phyloP scores from a whole-genome alignment of 2,797 vertebrate species.

The Emydoidea blandingii region DNA sequence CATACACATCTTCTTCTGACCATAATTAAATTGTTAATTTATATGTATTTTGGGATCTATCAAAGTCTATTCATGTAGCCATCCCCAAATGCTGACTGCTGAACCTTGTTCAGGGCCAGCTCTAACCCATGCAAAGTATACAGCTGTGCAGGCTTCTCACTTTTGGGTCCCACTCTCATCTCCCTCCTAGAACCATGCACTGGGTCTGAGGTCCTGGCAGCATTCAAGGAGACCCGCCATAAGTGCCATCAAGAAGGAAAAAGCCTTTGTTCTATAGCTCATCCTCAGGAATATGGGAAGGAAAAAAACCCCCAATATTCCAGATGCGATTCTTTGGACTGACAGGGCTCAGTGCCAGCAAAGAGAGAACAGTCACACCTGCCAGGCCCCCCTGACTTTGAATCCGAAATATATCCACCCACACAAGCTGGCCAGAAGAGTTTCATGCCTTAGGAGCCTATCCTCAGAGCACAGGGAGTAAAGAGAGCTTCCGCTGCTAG shows the following conservation, averaged over 20 bases:
- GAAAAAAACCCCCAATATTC: background rate
- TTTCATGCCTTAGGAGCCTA: background rate
- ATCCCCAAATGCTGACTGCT: background rate
- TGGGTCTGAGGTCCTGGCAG: accelerated
- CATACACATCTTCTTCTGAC: background rate
- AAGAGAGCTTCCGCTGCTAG: background rate
- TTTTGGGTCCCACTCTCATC: background rate
- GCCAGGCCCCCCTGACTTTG: background rate
- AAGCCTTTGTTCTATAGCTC: background rate
- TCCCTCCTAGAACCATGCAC: background rate
- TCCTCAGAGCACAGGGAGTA: background rate
- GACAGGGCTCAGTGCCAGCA: background rate
- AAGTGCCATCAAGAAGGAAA: background rate
- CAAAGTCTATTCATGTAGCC: background rate
- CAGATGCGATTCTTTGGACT: background rate
- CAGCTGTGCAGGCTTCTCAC: background rate
- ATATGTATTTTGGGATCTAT: background rate
- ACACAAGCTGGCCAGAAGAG: background rate
- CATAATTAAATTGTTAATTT: background rate
- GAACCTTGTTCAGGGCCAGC: background rate
- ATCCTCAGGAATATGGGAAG: accelerated
- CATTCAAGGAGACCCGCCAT: background rate
- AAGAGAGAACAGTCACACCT: background rate
- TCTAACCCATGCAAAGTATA: background rate
- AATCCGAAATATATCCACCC: background rate